Percentiles rank a stretch among this genome's conserved stretches.
phyloP scores from a whole-genome alignment of 1,140 invertebrate species.

The Idris sp. region DNA sequence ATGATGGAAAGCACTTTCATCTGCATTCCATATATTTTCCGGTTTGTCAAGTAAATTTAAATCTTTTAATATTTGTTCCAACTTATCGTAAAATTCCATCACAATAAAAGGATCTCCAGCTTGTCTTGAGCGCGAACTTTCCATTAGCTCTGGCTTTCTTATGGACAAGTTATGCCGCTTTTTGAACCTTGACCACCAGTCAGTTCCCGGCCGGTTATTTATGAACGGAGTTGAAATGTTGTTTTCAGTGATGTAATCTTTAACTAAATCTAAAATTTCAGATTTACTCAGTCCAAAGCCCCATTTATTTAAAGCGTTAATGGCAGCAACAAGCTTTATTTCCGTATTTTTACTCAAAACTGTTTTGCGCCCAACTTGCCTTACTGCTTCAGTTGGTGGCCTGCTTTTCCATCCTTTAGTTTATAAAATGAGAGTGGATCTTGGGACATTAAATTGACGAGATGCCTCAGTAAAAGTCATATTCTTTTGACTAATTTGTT shows the following conservation, averaged over 20 bases:
- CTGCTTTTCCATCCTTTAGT: background rate
- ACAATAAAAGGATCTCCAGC: background rate
- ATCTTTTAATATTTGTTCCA: background rate
- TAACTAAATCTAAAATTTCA: background rate
- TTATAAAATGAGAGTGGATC: background rate
- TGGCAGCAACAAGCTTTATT: background rate
- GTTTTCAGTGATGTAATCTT: background rate
- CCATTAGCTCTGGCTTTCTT: background rate
- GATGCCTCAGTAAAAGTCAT: background rate
- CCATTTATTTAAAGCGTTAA: background rate
- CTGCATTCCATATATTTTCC: no score
- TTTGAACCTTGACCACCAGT: background rate
- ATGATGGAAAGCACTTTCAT: no score
- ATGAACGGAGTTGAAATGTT: background rate
- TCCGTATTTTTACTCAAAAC: background rate
- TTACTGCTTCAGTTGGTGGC: background rate
- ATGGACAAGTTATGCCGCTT: background rate
- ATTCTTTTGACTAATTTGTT: no score
- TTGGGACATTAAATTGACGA: background rate
- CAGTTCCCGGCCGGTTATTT: background rate
- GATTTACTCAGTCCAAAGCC: conserved; percentile 1
- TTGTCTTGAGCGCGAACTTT: conserved; percentile 2
- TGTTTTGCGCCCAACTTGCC: background rate
- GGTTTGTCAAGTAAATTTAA: no score
- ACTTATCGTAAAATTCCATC: conserved; percentile 3